phyloP scores from a whole-genome alignment of 1,140 invertebrate genomes.

The Drosophila athabasca region DNA sequence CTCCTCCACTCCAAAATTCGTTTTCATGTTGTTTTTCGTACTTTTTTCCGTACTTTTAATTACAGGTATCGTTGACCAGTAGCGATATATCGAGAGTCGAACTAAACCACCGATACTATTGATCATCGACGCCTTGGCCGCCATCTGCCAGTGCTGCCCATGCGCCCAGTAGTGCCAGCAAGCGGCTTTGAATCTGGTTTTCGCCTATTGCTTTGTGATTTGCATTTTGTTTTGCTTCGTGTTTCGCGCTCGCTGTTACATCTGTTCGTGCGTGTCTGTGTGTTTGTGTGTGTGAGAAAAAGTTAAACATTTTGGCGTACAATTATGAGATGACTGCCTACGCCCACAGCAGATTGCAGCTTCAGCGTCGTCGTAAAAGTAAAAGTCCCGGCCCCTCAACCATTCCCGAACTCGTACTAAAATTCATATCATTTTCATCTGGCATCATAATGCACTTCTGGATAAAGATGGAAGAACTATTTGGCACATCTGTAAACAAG shows the following conservation, averaged over 20 bases:
- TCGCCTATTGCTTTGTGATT: conserved; percentile 8
- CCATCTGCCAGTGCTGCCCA: conserved; percentile 22
- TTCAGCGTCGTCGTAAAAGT: conserved; percentile 30
- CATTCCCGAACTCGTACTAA: too few species aligned
- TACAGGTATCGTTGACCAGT: conserved; percentile 16
- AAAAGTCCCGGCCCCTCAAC: conserved; percentile 1
- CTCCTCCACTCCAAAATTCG: too few species aligned
- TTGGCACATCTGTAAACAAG: too few species aligned
- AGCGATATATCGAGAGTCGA: too few species aligned
- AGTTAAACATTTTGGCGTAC: conserved; percentile 28
- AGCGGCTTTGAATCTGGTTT: background rate
- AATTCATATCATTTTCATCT: too few species aligned
- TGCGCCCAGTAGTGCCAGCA: background rate
- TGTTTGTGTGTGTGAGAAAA: conserved; percentile 10
- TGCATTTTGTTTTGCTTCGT: background rate
- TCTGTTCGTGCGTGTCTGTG: background rate
- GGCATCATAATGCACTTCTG: too few species aligned
- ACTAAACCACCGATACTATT: too few species aligned
- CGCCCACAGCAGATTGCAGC: conserved; percentile 1
- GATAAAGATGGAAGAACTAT: too few species aligned
- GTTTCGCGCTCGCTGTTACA: too few species aligned
- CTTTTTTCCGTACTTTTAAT: conserved; percentile 37
- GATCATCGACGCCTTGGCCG: too few species aligned
- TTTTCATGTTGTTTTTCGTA: conserved; percentile 21
- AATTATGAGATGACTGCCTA: conserved; percentile 23